These are phyloP conservation scores for Stichopus horrens DNA, from an alignment of 53 echinoderm and acorn worm genomes.

Conservation along the genomic window DNA sequence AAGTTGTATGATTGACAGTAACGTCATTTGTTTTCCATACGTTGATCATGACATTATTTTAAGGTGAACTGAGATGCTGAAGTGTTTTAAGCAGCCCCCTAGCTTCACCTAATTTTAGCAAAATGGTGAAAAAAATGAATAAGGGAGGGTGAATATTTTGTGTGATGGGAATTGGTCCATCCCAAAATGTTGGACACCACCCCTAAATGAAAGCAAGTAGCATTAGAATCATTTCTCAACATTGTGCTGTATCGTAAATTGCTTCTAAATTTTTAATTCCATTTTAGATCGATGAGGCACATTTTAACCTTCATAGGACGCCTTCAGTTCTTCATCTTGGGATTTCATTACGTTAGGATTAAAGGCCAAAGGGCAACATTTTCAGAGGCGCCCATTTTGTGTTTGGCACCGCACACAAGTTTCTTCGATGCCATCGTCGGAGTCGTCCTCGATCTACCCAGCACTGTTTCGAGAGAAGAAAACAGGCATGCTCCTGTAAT, in stretches of 20 bases:
- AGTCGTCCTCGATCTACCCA: slow-evolving; percentile 59
- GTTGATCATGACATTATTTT: too few relatives aligned
- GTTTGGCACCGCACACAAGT: slow-evolving; percentile 75
- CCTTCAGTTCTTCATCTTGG: slow-evolving; percentile 72
- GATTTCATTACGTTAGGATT: slow-evolving; percentile 76
- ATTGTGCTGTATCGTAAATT: not conserved
- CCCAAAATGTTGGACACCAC: not conserved
- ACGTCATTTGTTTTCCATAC: too few relatives aligned
- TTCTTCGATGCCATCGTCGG: slow-evolving; percentile 70
- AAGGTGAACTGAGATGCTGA: too few relatives aligned
- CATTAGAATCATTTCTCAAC: too few relatives aligned
- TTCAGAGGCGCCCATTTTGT: slow-evolving; percentile 74
- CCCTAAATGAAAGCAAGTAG: too few relatives aligned
- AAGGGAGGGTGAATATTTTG: too few relatives aligned
- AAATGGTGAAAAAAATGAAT: too few relatives aligned
- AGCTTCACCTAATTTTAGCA: too few relatives aligned
- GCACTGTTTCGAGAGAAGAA: slow-evolving; percentile 73
- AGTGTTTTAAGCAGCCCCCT: too few relatives aligned
- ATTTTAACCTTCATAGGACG: slow-evolving; percentile 55
- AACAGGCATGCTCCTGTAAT: slow-evolving; percentile 69
- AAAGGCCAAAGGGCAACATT: slow-evolving; percentile 62
- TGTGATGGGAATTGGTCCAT: too few relatives aligned
- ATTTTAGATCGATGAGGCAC: slow-evolving; percentile 55
- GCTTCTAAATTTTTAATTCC: not conserved
- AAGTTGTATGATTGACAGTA: too few relatives aligned